Conservation (phyloP, 92 coral and sea anemone genomes). For the Heliopora coerulea region DNA sequence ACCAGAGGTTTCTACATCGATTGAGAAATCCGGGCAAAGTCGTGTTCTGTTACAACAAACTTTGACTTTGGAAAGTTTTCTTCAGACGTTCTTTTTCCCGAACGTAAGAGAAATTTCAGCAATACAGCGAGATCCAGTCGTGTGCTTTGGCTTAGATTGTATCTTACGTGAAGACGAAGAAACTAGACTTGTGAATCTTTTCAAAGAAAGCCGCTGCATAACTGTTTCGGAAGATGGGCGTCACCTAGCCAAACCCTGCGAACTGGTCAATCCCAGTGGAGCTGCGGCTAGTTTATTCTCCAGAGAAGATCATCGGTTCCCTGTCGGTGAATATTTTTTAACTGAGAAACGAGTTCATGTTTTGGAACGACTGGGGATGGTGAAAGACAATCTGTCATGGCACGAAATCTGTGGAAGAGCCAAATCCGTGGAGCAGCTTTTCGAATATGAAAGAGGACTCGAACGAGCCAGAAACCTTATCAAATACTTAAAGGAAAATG, state of each 20-base stretch:
- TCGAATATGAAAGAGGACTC: conserved; percentile 10
- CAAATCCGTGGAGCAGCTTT: conserved; percentile 46
- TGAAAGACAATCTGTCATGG: conserved; percentile 62
- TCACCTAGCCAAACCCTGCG: conserved; percentile 59
- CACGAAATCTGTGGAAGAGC: conserved; percentile 61
- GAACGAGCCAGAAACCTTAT: conserved; percentile 51
- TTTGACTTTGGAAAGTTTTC: conserved; percentile 63
- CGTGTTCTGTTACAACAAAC: conserved; percentile 53
- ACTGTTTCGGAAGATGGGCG: conserved; percentile 56
- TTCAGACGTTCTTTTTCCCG: conserved; percentile 63
- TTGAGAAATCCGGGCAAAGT: conserved; percentile 48
- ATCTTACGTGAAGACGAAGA: conserved; percentile 29
- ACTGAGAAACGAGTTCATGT: conserved; percentile 62
- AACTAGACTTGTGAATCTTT: neutral
- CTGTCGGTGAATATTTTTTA: conserved; percentile 59
- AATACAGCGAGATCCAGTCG: conserved; percentile 50
- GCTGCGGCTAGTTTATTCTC: conserved; percentile 64
- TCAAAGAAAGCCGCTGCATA: conserved; percentile 51
- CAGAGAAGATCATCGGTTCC: conserved; percentile 64
- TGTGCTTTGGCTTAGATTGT: conserved; percentile 51
- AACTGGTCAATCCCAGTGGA: conserved; percentile 64
- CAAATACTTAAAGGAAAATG: conserved; percentile 53
- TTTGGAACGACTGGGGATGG: conserved; percentile 70
- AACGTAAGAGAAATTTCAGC: conserved; percentile 39
- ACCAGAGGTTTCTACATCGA: conserved; percentile 55